phyloP scores from a whole-genome alignment of 2,113 vertebrate genomes.

The Procavia capensis region DNA sequence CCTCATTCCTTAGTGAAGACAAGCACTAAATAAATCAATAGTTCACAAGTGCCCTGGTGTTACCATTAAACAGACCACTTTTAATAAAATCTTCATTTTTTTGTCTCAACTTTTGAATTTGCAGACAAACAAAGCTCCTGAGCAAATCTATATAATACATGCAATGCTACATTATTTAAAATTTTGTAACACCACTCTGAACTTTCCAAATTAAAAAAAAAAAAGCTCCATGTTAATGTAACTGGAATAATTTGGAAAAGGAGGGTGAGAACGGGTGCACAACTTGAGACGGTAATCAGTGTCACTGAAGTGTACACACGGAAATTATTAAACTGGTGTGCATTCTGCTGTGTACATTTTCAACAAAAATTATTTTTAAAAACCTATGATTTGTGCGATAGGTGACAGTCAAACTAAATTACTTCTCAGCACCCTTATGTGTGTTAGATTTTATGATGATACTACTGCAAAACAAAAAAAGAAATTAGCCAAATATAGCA shows the following conservation, averaged over 20 bases:
- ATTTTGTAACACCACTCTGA: neutral
- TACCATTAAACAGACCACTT: neutral
- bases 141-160: neutral
- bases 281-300: too few relatives aligned
- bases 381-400: neutral
- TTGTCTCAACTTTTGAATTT: neutral
- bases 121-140: neutral
- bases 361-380: too few relatives aligned
- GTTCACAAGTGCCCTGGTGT: neutral
- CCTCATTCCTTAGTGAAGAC: neutral
- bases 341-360: too few relatives aligned
- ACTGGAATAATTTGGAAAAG: too few relatives aligned
- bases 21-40: neutral
- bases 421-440: neutral
- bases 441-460: neutral
- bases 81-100: neutral
- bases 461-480: neutral
- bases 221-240: neutral
- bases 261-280: too few relatives aligned
- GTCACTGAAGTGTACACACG: too few relatives aligned
- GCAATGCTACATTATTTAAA: neutral
- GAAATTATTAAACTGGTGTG: too few relatives aligned
- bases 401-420: neutral
- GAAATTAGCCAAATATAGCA: neutral
- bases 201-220: slow-evolving; percentile 13